A percentile compares a stretch with the other conserved stretches of the same genome.
Conservation (phyloP, 2,888 invertebrate species). For the Cantharis rufa region DNA sequence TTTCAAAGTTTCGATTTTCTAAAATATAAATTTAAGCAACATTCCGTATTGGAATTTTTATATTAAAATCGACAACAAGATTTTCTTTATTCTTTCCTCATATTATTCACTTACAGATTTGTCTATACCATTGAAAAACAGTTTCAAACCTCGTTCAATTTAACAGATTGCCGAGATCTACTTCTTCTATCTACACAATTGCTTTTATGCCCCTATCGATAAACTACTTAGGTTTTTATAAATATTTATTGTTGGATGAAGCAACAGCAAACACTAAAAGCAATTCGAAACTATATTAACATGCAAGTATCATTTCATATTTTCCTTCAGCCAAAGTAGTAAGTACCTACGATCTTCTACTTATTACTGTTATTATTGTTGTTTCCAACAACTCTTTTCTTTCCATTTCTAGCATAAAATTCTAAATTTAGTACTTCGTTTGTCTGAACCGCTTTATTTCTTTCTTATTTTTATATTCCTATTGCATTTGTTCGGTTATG, state of each 20-base stretch:
- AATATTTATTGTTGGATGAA: not conserved
- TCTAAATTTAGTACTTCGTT: not conserved
- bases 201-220: conserved; percentile 9
- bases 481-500: not conserved
- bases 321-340: not conserved
- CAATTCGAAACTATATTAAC: not conserved
- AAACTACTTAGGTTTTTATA: not conserved
- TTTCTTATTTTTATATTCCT: not conserved
- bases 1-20: not conserved
- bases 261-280: not conserved
- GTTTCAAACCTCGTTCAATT: conserved; percentile 14
- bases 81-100: not conserved
- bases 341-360: not conserved
- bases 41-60: not conserved
- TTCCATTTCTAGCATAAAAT: not conserved
- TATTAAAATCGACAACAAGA: not conserved
- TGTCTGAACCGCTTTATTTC: not conserved
- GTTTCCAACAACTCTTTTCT: not conserved
- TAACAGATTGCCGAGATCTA: conserved; percentile 18
- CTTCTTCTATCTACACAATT: conserved; percentile 15
- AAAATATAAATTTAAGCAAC: not conserved
- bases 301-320: not conserved
- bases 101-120: not conserved
- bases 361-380: not conserved
- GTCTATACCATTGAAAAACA: conserved; percentile 7